These are phyloP conservation scores for Leptopilina myrica DNA, from an alignment of 2,888 invertebrate species.

Conservation along the genomic window DNA sequence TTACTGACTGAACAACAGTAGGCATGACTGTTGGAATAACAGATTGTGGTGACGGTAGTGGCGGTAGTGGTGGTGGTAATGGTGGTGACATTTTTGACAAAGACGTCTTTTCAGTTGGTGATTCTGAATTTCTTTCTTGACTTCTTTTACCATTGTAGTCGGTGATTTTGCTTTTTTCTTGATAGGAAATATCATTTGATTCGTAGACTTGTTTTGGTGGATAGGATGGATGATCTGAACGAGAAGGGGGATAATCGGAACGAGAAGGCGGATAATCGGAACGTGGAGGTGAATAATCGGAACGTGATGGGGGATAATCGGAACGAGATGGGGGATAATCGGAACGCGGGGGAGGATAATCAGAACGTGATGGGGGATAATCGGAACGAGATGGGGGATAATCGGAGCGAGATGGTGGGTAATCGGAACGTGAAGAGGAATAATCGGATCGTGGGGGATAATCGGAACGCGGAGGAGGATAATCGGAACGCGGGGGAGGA, in stretches of 20 bases:
- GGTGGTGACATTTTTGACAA: no score
- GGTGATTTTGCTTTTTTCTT: no score
- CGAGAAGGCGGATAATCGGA: no score
- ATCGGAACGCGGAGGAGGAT: neutral
- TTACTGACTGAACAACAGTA: no score
- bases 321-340: neutral
- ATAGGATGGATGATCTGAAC: neutral
- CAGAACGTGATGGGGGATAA: slow-evolving; percentile 42
- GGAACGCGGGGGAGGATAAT: neutral
- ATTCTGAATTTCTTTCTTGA: no score
- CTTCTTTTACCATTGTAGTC: no score
- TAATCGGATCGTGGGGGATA: neutral
- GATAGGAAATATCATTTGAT: neutral
- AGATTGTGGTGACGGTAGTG: no score
- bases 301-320: neutral
- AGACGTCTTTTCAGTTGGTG: no score
- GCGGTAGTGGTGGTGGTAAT: no score
- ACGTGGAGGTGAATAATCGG: neutral
- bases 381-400: neutral
- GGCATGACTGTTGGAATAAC: no score
- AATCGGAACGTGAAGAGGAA: no score
- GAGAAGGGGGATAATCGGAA: no score
- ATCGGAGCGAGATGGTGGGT: neutral
- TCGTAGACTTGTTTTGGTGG: neutral
- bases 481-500: slow-evolving; percentile 34